phyloP scores from a whole-genome alignment of 2,113 vertebrate genomes.

The Neopipo cinnamomea region DNA sequence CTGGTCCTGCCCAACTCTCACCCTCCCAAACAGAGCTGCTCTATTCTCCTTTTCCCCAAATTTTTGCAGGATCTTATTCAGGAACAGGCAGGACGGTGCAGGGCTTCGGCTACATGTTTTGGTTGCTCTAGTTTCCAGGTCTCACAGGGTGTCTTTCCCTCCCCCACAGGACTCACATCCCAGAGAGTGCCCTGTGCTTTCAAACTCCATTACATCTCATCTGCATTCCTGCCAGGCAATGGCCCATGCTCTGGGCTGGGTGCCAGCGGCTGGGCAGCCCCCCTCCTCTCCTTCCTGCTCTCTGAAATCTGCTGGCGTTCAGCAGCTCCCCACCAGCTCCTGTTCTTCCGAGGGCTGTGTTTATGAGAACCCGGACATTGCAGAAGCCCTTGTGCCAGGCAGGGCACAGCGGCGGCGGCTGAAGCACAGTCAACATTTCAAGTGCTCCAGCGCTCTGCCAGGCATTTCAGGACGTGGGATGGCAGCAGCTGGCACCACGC shows the following conservation, averaged over 20 bases:
- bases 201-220: conserved; percentile 35
- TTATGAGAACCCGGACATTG: background rate
- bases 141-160: background rate
- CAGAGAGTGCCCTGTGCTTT: background rate
- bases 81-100: background rate
- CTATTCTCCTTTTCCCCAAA: background rate
- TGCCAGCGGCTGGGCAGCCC: background rate
- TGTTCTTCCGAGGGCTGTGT: background rate
- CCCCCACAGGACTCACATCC: background rate
- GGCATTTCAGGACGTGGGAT: background rate
- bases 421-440: background rate
- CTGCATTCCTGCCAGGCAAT: conserved; percentile 17
- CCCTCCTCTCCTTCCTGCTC: background rate
- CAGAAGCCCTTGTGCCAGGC: background rate
- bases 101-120: background rate
- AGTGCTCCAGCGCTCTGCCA: background rate
- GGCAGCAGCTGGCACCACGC: background rate
- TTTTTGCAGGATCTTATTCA: background rate
- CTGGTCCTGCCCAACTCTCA: background rate
- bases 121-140: background rate
- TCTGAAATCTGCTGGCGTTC: background rate
- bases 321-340: background rate
- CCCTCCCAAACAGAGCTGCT: background rate
- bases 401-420: background rate
- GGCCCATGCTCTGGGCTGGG: background rate